A percentile compares a stretch with the other conserved stretches of the same genome.
Evolutionary conservation across 64 coral and sea anemone species (phyloP).

Genomic region (Actinia tenebrosa): DNA sequence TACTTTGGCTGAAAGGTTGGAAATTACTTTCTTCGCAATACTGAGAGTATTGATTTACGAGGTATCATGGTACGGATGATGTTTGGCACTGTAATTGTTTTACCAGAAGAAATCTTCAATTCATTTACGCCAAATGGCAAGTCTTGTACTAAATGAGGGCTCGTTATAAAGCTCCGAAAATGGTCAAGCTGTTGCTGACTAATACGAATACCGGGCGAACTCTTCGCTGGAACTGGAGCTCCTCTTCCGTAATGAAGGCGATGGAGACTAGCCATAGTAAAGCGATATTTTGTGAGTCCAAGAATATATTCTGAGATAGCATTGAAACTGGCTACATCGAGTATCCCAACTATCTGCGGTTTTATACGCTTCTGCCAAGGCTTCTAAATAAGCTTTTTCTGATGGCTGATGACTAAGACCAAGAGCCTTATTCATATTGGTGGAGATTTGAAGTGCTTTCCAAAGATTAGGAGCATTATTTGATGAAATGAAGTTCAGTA

Average conservation of each 20-base stretch:
- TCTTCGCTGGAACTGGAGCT: constrained; percentile 22
- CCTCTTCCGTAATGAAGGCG: constrained; percentile 32
- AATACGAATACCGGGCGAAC: background rate
- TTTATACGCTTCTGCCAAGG: constrained; percentile 37
- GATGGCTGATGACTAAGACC: constrained; percentile 10
- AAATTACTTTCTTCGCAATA: constrained; percentile 21
- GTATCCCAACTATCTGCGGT: constrained; percentile 15
- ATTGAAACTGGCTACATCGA: constrained; percentile 13
- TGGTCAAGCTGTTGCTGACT: constrained; percentile 26
- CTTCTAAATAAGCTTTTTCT: constrained; percentile 33
- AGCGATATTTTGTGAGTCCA: constrained; percentile 38
- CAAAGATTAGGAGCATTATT: constrained; percentile 34
- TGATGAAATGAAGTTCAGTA: constrained; percentile 24
- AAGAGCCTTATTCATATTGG: constrained; percentile 20
- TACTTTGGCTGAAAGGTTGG: constrained; percentile 17
- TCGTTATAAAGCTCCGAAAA: constrained; percentile 26
- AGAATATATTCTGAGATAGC: constrained; percentile 42
- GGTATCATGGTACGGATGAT: constrained; percentile 30
- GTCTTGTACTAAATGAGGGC: constrained; percentile 20
- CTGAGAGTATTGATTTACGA: constrained; percentile 22
- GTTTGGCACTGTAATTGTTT: constrained; percentile 11
- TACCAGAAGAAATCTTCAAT: constrained; percentile 7
- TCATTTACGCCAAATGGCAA: constrained; percentile 28
- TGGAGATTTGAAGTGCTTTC: constrained; percentile 46
- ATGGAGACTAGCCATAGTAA: constrained; percentile 38